Evolutionary conservation across 2,113 vertebrate species (phyloP), one percentile per base, ranked within the genome.

Genomic region (Pseudopipra pipra): DNA sequence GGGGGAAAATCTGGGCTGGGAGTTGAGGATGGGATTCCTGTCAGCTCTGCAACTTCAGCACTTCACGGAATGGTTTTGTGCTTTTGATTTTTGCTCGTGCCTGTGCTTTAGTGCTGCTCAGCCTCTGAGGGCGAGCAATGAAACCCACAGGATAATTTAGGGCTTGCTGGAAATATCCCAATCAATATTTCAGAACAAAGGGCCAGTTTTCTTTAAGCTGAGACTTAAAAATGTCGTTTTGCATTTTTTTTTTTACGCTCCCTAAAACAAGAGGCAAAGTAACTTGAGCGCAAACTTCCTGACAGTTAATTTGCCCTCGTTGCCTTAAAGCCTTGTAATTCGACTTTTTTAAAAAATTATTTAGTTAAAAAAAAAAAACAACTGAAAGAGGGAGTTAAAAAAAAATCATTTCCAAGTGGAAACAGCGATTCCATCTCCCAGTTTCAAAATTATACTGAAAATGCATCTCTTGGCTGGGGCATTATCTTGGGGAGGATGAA

Each of bases 61-160:
- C 1, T 24, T 75, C 46, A 2, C 4, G 21, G 7, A 24, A 12
- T 0, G 0, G 2, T 7, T 44, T 25, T 74, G 51, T 31, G 11
- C 41, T 44, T 44, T 33, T 41, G 37, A 8, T 62, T 62, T 62
- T 41, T 18, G 8, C 61, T 41, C 61, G 3, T 62, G 25, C 5
- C 8, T 5, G 4, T 39, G 59, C 17, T 30, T 63, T 63, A 17
- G 43, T 47, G 76, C 72, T 68, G 76, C 16, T 54, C n/a, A 24
- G 23, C 23, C 37, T 85, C 31, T 37, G 67, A 74, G 94, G 65
- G 66, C 0, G 22, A 74, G 56, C 44, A 44, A 1, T 23, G 75
- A 35, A 85, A 89, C 73, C 17, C 28, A 41, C 12, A 15, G 55
- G 39, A 14, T 54, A 30, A 61, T 47, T 46, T 39, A 65, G 66